Conservation (phyloP, 2,113 vertebrate genomes). For the Pygoscelis antarcticus region DNA sequence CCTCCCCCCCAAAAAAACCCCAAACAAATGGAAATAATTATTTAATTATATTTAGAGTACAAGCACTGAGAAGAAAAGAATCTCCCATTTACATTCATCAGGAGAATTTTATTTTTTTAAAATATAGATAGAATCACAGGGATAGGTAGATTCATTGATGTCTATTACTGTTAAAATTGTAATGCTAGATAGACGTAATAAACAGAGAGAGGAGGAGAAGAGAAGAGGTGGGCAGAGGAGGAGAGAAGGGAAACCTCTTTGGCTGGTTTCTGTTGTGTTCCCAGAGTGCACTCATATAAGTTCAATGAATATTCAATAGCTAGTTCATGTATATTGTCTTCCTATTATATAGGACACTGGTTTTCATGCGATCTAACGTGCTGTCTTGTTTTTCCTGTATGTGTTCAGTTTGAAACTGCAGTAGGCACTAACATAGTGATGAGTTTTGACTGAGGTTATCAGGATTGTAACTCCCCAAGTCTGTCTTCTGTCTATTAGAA, state of each 20-base stretch:
- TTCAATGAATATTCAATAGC: not conserved
- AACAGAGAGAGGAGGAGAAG: not conserved
- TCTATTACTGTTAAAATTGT: not conserved
- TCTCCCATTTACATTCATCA: not conserved
- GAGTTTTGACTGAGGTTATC: not conserved
- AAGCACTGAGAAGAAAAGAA: not conserved
- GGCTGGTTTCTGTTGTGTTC: not conserved
- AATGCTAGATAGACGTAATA: not conserved
- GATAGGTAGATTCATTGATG: not conserved
- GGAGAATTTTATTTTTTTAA: not conserved
- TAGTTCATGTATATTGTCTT: not conserved
- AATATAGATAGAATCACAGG: not conserved
- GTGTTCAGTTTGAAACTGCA: not conserved
- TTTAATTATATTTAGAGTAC: not conserved
- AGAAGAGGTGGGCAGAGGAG: not conserved
- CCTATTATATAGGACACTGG: not conserved
- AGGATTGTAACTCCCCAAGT: not conserved
- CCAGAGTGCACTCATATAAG: not conserved
- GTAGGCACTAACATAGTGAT: not conserved
- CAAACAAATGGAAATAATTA: not conserved
- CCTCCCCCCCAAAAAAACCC: not conserved
- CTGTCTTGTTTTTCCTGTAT: not conserved
- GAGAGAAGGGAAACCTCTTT: not conserved
- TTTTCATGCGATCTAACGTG: not conserved
- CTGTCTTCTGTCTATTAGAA: not conserved